phyloP scores from a whole-genome alignment of 2,113 vertebrate genomes.

The Gallinago jamesoni region DNA sequence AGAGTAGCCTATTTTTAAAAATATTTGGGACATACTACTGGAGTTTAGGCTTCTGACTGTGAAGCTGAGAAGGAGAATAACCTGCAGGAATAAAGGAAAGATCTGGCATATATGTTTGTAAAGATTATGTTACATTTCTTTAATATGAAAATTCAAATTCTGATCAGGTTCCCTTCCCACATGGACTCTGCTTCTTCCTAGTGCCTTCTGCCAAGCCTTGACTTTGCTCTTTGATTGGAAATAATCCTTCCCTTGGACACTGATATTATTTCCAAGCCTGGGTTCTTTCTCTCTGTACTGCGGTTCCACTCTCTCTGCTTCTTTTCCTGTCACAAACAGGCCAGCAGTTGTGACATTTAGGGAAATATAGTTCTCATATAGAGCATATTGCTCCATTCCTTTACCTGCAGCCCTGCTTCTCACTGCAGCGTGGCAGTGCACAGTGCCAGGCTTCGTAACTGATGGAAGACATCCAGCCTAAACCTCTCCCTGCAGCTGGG shows the following conservation, averaged over 20 bases:
- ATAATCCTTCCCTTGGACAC: neutral
- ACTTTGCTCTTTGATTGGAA: neutral
- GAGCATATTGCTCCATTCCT: neutral
- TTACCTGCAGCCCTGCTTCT: neutral
- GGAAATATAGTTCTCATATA: neutral
- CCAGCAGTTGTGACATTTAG: neutral
- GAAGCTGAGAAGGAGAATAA: neutral
- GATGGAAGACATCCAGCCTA: neutral
- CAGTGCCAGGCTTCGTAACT: neutral
- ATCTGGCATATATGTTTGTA: neutral
- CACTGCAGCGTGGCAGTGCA: neutral
- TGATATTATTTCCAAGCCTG: neutral
- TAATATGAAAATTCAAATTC: neutral
- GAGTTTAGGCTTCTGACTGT: neutral
- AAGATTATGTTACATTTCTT: neutral
- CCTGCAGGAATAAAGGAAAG: neutral
- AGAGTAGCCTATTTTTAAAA: neutral
- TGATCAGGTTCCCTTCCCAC: neutral
- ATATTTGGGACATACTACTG: neutral
- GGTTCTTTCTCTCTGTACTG: neutral
- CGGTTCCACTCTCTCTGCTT: neutral
- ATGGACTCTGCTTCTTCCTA: neutral
- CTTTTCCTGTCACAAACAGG: neutral
- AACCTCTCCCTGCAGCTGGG: neutral
- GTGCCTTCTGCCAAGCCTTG: neutral